Base-by-base conservation (phyloP, 2,888 invertebrate genomes). In the Bombyx huttoni region DNA sequence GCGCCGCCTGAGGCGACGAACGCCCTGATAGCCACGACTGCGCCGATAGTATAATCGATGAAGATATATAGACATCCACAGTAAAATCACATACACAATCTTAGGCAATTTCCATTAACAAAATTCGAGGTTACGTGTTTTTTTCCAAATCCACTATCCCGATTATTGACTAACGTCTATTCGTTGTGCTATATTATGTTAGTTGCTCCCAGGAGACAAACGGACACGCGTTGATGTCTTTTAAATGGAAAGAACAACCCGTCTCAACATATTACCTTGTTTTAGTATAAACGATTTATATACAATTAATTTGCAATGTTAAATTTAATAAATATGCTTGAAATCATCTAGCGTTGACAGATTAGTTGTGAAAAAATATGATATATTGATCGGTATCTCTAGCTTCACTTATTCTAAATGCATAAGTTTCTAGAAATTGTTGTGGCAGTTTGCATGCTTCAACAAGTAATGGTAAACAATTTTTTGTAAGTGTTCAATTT, bases 71-170 rank as follows among this genome's bases (percentile, higher is more conserved):
- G 24, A 5, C 67, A 68, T 66, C 65, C 69, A 69, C 82, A 82
- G 77, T 81, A 81, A 82, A 82, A 84, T 70, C 72, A 62, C 72
- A 79, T 80, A 60, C 71, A 64, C 70, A 80, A 77, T 69, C 74
- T 81, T 78, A 76, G 74, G 77, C 75, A 81, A 80, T 69, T 71
- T 79, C 78, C 52, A 74, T 74, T 77, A 70, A 67, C 71, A 63
- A 61, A 63, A 67, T 62, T 59, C 65, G 62, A 71, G 67, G 67
- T 64, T 61, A 58, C 51, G 54, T n/a, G 63, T 51, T 24, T 51
- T 40, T 52, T 14, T 49, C 13, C 35, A 14, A 33, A 24, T 40
- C 45, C 14, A 46, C 46, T 14, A 34, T 13, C 34, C 24, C 5
- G 24, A 24, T 24, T 40, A 40, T 12, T 40, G 2, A 40, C 40